Evolutionary conservation across 2,113 vertebrate genomes (phyloP).

Genomic region (Lanius collurio): DNA sequence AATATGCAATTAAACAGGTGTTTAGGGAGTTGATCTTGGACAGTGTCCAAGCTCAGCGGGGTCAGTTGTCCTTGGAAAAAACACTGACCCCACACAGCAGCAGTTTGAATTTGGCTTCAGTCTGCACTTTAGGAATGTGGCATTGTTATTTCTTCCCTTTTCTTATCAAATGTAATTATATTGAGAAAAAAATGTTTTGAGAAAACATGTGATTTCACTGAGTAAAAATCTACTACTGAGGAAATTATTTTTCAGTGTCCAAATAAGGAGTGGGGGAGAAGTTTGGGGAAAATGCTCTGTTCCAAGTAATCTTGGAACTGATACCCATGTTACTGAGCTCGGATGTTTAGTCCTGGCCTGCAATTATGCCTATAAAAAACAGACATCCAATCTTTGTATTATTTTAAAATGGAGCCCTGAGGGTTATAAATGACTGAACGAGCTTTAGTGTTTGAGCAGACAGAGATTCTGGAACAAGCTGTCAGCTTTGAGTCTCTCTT

Average conservation of each 20-base stretch:
- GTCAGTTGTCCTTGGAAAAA: slow-evolving; percentile 46
- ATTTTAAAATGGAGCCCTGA: slow-evolving; percentile 28
- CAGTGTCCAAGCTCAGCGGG: slow-evolving; percentile 58
- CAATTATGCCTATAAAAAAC: slow-evolving; percentile 20
- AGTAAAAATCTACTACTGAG: slow-evolving; percentile 82
- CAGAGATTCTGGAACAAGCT: not conserved
- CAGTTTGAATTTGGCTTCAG: slow-evolving; percentile 58
- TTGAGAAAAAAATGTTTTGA: slow-evolving; percentile 61
- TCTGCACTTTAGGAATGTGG: slow-evolving; percentile 67
- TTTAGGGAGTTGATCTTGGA: slow-evolving; percentile 71
- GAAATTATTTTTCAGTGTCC: slow-evolving; percentile 72
- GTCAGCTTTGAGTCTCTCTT: not conserved
- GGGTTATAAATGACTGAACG: slow-evolving; percentile 20
- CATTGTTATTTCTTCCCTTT: slow-evolving; percentile 74
- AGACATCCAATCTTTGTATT: slow-evolving; percentile 18
- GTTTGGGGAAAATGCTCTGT: slow-evolving; percentile 10
- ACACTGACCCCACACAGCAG: slow-evolving; percentile 64
- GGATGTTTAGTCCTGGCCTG: slow-evolving; percentile 53
- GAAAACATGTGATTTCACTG: slow-evolving; percentile 84
- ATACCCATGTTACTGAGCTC: slow-evolving; percentile 34
- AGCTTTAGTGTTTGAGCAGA: slow-evolving; percentile 27
- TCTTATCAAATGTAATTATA: slow-evolving; percentile 81
- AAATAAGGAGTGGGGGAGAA: slow-evolving; percentile 78
- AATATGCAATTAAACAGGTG: slow-evolving; percentile 84
- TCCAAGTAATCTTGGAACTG: slow-evolving; percentile 54